Percentiles rank a stretch among this genome's conserved stretches.
These are phyloP conservation scores for Dolichoris vasculosae DNA, from an alignment of 1,140 invertebrate species.

Conservation along the genomic window DNA sequence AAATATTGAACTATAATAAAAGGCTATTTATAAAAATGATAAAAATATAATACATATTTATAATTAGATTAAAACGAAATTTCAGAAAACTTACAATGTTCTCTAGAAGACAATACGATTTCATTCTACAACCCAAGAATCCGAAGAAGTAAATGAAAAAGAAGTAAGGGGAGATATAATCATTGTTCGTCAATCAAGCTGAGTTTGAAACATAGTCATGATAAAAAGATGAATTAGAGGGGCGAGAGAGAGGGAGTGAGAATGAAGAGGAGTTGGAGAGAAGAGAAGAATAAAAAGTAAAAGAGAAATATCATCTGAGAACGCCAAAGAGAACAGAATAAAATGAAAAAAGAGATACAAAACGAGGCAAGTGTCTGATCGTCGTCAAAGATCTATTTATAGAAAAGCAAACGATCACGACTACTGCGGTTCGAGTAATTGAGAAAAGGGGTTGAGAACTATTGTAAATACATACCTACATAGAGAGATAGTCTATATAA, in stretches of 20 bases:
- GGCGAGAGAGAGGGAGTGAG: background rate
- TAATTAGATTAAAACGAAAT: background rate
- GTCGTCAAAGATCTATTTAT: slow-evolving; percentile 36
- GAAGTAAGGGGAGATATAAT: slow-evolving; percentile 18
- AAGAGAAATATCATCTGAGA: slow-evolving; percentile 45
- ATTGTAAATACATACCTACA: background rate
- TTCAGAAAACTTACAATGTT: slow-evolving; percentile 27
- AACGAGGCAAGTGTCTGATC: slow-evolving; percentile 55
- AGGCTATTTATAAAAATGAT: background rate
- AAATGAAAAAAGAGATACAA: background rate
- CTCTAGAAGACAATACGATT: background rate
- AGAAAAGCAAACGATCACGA: slow-evolving; percentile 54
- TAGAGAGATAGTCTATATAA: background rate
- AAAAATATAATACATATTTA: too few relatives aligned
- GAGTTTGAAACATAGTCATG: background rate
- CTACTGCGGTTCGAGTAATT: slow-evolving; percentile 27
- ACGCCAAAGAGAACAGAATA: slow-evolving; percentile 28
- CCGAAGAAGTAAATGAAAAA: slow-evolving; percentile 11
- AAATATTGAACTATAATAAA: background rate
- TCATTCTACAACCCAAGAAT: slow-evolving; percentile 4
- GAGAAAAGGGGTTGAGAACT: slow-evolving; percentile 50
- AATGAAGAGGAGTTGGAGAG: background rate
- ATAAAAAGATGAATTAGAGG: background rate
- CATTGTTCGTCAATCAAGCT: slow-evolving; percentile 34
- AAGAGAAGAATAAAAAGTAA: slow-evolving; percentile 40